phyloP scores from a whole-genome alignment of 1,140 invertebrate genomes.

The Aphidius ervi region DNA sequence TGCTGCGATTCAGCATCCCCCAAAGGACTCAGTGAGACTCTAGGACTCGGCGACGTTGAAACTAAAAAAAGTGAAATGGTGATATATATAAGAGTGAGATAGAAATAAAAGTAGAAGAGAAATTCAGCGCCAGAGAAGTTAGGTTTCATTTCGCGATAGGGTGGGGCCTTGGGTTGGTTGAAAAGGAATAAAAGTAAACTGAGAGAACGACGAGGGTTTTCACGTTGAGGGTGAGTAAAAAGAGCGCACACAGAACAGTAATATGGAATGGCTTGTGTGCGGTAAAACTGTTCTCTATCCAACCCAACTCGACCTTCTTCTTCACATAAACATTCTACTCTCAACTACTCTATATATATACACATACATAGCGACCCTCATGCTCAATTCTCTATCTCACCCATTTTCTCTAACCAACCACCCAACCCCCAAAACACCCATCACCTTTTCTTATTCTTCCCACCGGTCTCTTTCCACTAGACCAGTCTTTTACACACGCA shows the following conservation, averaged over 20 bases:
- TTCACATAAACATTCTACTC: neutral
- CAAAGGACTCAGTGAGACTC: conserved; percentile 20
- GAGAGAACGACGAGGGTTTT: conserved; percentile 19
- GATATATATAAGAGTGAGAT: conserved; percentile 8
- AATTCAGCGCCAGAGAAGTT: conserved; percentile 19
- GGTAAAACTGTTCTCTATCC: conserved; percentile 20
- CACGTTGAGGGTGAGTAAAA: conserved; percentile 8
- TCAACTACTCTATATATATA: neutral
- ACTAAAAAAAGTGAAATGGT: conserved; percentile 8
- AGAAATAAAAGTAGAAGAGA: neutral
- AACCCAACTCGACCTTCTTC: conserved; percentile 23
- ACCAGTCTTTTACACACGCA: conserved; percentile 7
- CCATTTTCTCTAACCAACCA: neutral
- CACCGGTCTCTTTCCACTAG: neutral
- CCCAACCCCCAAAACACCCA: neutral
- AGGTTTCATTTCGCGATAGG: conserved; percentile 24
- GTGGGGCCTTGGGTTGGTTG: neutral
- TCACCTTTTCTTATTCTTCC: neutral
- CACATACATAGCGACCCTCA: neutral
- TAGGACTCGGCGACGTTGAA: conserved; percentile 18
- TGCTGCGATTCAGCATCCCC: conserved; percentile 21
- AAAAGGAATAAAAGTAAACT: conserved; percentile 18
- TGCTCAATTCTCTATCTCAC: no score
- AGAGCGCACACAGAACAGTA: conserved; percentile 12
- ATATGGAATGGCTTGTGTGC: conserved; percentile 22